Conservation (phyloP, 1,140 invertebrate species). For the Bactericera cockerelli region DNA sequence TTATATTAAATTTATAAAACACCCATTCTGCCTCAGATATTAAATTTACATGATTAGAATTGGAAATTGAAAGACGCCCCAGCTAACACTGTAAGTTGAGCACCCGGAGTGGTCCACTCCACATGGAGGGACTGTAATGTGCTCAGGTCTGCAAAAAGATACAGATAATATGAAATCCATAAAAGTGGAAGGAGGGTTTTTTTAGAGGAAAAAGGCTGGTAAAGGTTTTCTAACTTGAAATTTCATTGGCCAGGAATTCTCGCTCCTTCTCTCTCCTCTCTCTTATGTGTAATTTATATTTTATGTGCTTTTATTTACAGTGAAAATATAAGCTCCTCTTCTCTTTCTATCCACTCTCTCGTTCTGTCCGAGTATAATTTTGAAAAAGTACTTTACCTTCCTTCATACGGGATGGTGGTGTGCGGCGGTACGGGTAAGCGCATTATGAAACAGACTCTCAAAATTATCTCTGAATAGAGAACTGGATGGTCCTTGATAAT, state of each 20-base stretch:
- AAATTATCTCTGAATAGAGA: too few species aligned
- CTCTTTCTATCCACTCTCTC: not conserved
- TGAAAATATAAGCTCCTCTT: not conserved
- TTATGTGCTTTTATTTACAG: constrained; percentile 8
- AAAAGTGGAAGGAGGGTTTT: constrained; percentile 9
- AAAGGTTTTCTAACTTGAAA: constrained; percentile 7
- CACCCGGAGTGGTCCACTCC: too few species aligned
- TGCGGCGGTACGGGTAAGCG: too few species aligned
- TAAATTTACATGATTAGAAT: too few species aligned
- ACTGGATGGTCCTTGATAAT: too few species aligned
- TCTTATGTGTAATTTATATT: constrained; percentile 8
- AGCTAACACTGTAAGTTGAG: too few species aligned
- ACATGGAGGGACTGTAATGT: too few species aligned
- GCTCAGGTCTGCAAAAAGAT: not conserved
- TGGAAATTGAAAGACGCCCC: too few species aligned
- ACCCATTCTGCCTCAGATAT: too few species aligned
- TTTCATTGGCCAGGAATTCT: constrained; percentile 6
- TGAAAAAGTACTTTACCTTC: constrained; percentile 7
- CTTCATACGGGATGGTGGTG: not conserved
- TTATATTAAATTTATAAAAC: too few species aligned
- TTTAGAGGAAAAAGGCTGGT: constrained; percentile 5
- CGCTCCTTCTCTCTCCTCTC: not conserved
- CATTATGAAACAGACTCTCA: too few species aligned
- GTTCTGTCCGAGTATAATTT: not conserved
- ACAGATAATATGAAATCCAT: constrained; percentile 4